Evolutionary conservation across 2,797 vertebrate species (phyloP), one percentile per base, ranked within the genome.

Genomic region (Lacerta viridis): DNA sequence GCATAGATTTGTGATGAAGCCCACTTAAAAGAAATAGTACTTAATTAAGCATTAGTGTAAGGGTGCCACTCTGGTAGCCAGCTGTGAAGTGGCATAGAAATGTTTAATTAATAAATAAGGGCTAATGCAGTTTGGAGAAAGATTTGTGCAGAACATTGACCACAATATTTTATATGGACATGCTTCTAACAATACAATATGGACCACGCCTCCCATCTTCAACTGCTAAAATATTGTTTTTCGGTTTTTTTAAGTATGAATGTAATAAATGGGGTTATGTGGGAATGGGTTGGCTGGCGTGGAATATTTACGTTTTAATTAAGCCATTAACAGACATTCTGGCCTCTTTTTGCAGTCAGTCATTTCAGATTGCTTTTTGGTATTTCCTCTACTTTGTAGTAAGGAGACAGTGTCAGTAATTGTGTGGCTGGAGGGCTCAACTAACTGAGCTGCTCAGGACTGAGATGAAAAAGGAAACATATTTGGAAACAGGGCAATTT

Each of bases 401-500:
- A 41, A 77, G 8, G 72, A 39, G n/a, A 68, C 20, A 33, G 13
- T 50, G 11, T 78, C 41, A 79, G 43, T 61, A 68, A 76, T 86
- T 66, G 33, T 75, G 46, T 7, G 64, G 29, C 41, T 78, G 76
- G 41, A 79, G 9, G 76, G 84, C 20, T 86, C 41, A 79, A 25
- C 1, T 75, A 79, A 25, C 46, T 83, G 59, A 68, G 64, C 25
- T 9, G 4, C 46, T 83, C 43, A 68, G 64, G 23, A 72, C 50
- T 61, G 25, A 41, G 46, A 74, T 80, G 68, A 64, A 71, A 88
- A 79, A 77, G 61, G 36, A 76, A 41, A 59, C n/a, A 25, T 84
- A 43, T 88, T 84, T 80, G 39, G 76, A 80, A 84, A 84, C 36
- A 43, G 66, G 39, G n/a, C 83, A 72, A 72, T 87, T 84, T 84